Evolutionary conservation across 2,888 invertebrate genomes (phyloP).

Genomic region (Cephalotes varians): DNA sequence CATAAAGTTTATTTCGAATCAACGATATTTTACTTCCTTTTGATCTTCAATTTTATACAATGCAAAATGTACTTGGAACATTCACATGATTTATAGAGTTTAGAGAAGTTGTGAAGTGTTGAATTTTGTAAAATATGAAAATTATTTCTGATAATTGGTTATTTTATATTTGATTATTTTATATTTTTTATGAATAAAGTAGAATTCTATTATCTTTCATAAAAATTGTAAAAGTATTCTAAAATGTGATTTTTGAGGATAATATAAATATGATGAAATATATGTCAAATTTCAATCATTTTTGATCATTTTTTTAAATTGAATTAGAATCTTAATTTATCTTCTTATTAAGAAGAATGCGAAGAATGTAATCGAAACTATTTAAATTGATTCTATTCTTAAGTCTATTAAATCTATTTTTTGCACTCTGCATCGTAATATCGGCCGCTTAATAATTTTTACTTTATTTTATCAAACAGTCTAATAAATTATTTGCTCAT

Average conservation of each 20-base stretch:
- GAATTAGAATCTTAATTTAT: neutral
- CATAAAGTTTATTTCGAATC: neutral
- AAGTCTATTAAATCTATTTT: neutral
- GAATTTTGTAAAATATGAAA: neutral
- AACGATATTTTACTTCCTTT: neutral
- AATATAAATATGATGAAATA: neutral
- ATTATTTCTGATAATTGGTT: neutral
- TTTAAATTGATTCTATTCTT: too few species aligned
- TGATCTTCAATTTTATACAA: neutral
- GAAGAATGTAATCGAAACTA: neutral
- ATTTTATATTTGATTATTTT: neutral
- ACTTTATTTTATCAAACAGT: constrained; percentile 3
- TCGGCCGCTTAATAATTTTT: constrained; percentile 10
- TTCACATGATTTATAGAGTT: neutral
- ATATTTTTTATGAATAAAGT: neutral
- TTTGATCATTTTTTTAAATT: neutral
- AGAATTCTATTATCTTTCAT: neutral
- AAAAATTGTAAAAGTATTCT: neutral
- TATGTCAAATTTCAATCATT: neutral
- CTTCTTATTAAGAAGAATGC: neutral
- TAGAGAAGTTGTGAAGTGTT: neutral
- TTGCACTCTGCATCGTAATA: neutral
- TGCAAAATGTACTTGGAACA: neutral
- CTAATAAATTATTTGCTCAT: constrained; percentile 11
- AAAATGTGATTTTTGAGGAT: neutral